Evolutionary conservation across 2,888 invertebrate species (phyloP).

Genomic region (Alentia gelatinosa): DNA sequence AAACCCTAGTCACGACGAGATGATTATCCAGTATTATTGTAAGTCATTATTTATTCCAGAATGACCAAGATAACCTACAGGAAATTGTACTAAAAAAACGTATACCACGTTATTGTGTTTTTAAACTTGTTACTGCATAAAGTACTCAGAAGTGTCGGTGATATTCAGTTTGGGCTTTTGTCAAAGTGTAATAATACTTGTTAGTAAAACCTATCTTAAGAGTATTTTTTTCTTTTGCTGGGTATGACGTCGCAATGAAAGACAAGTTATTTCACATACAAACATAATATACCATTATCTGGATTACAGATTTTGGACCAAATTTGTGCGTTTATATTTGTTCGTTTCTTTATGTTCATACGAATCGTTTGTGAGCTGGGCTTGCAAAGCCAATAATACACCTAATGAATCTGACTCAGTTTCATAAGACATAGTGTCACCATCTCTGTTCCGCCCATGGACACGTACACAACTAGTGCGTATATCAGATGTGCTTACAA

Average conservation of each 20-base stretch:
- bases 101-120: neutral
- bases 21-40: conserved; percentile 6
- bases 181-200: too few relatives aligned
- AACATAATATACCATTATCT: neutral
- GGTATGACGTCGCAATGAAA: neutral
- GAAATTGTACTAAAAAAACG: neutral
- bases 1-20: neutral
- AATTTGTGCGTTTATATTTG: neutral
- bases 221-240: neutral
- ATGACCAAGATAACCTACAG: neutral
- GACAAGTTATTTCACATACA: neutral
- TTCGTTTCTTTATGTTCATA: neutral
- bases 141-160: neutral
- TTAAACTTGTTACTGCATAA: neutral
- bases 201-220: too few relatives aligned
- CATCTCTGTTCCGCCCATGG: neutral
- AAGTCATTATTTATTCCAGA: neutral
- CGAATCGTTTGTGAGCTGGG: neutral
- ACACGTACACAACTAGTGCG: neutral
- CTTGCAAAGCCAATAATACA: neutral
- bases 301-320: neutral
- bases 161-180: too few relatives aligned
- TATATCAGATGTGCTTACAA: neutral
- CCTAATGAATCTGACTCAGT: neutral
- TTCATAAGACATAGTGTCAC: neutral